Evolutionary conservation across 2,888 invertebrate genomes (phyloP), one percentile per base, ranked within the genome.

Genomic region (Hemaris fuciformis): DNA sequence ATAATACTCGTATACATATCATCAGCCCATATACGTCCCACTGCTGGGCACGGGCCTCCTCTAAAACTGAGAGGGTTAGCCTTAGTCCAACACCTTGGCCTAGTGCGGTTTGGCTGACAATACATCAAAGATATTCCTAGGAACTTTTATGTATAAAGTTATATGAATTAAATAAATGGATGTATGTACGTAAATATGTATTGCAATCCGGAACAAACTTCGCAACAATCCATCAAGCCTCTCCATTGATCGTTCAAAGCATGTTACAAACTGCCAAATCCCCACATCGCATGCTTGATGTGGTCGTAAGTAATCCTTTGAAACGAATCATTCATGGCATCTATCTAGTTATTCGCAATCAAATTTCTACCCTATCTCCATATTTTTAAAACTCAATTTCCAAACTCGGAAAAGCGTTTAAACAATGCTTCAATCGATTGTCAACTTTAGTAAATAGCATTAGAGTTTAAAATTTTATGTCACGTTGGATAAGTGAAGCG

Each of bases 261-360:
- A 3, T 27, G 31, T 31, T 18, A 25, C 13, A 23, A 45, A 22
- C 22, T 31, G 31, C 53, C 31, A 53, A 31, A 53, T 18, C 18
- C 27, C 31, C 18, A 27, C 27, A 31, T 31, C 7, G 3, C 15
- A 18, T 31, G 10, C 31, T 31, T 31, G 31, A 31, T 31, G 53
- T 53, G 53, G 53, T 53, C 27, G 15, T 31, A 18, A 48, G 15
- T 53, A 53, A 53, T 53, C 53, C 53, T 53, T 25, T 48, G 27
- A 48, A 48, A 15, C 15, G 25, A 7, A 15, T 10, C 53, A 53
- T 53, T 31, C 53, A 53, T 7, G 18, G 18, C 27, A 53, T 8
- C 8, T 18, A 27, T 18, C 18, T 1, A 10, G 53, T 18, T 18
- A 10, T 8, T 8, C 6, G 27, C 15, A 27, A 31, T 10, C 10